Base-by-base conservation (phyloP, 2,888 invertebrate species). In the Drosophila falleni region DNA sequence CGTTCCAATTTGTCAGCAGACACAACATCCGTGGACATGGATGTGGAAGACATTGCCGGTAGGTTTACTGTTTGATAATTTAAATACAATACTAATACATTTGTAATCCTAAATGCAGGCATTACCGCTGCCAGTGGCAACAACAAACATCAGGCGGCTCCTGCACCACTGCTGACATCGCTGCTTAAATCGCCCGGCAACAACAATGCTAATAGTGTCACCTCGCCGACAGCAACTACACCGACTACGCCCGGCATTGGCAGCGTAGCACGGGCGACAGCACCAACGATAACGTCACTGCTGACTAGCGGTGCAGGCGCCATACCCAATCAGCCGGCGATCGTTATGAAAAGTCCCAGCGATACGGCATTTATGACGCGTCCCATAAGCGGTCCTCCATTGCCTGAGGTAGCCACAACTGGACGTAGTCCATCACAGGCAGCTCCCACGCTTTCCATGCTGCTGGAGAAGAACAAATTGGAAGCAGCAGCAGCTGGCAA, bases 161-260 rank as follows among this genome's bases (percentile, higher is more conserved):
- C 95, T 0, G 95, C 96, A 0, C 97, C 97, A 0, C 93, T 98
- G 46, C 93, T 98, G 50, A 97, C 97, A 9, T 97, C 97, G 49
- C 93, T 98, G 39, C 93, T 98, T 5, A 97, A 97, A 91, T 96
- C 95, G 47, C 86, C 90, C 4, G 62, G 89, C 23, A 73, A 44
- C 5, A 16, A 92, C 93, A 72, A 81, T 89, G 23, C 53, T 37
- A 80, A 16, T 19, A 64, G 4, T 39, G 89, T 90, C 90, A 93
- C n/a, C 90, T 68, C 88, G 4, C 39, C 84, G 4, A 66, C 65
- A 1, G 23, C 47, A 1, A 23, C 47, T 11, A 65, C 3, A 6
- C 29, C 44, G 3, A 11, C 59, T 10, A 19, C 16, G 1, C 5
- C 53, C 0, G 76, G 76, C 19, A 47, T 64, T 1, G 82, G 84